Conservation (phyloP, 1,140 invertebrate species). For the Mizuhopecten yessoensis region DNA sequence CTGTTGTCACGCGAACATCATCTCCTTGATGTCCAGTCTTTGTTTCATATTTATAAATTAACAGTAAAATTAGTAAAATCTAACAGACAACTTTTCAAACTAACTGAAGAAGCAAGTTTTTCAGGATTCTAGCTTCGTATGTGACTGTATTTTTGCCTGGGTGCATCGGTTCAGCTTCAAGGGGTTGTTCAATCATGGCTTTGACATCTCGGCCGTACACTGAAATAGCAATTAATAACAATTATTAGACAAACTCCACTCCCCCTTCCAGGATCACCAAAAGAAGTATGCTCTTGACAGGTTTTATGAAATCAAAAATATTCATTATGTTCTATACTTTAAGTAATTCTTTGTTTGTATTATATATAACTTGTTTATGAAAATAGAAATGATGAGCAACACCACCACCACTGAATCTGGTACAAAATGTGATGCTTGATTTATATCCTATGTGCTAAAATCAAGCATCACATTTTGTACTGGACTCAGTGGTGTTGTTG, state of each 20-base stretch:
- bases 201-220: constrained; percentile 93
- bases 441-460: too few relatives aligned
- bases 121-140: constrained; percentile 94
- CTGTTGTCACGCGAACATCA: not conserved
- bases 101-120: constrained; percentile 90
- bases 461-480: too few relatives aligned
- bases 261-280: too few relatives aligned
- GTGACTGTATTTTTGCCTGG: constrained; percentile 96
- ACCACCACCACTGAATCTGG: too few relatives aligned
- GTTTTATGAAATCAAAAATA: too few relatives aligned
- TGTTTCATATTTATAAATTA: not conserved
- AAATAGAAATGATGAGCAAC: too few relatives aligned
- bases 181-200: constrained; percentile 91
- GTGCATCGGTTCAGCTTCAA: constrained; percentile 89
- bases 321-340: too few relatives aligned
- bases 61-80: not conserved
- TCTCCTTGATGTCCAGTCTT: not conserved
- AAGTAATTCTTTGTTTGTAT: too few relatives aligned
- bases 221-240: constrained; percentile 82
- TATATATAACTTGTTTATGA: too few relatives aligned
- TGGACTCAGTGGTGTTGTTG: too few relatives aligned
- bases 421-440: too few relatives aligned
- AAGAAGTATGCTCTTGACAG: too few relatives aligned
- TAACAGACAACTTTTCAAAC: constrained; percentile 70
- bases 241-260: not conserved